phyloP scores from a whole-genome alignment of 2,113 vertebrate genomes.

The Cnemophilus loriae region DNA sequence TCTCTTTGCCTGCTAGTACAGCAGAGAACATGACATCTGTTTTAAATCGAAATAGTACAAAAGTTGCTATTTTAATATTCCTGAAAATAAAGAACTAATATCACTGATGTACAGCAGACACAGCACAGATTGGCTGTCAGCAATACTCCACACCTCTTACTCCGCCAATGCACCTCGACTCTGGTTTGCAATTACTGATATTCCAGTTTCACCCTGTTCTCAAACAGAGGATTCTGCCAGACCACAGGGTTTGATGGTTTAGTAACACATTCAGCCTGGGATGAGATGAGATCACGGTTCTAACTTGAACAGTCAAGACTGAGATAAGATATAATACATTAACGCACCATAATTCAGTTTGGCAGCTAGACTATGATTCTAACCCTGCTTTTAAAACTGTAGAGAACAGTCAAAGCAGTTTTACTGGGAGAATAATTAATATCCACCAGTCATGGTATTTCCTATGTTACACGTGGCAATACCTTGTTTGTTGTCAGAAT shows the following conservation, averaged over 20 bases:
- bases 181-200: background rate
- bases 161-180: background rate
- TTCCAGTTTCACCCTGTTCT: background rate
- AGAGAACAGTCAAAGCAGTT: background rate
- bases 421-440: background rate
- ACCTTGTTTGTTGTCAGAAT: background rate
- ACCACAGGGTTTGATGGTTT: background rate
- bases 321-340: background rate
- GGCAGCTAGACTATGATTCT: background rate
- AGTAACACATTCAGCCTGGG: background rate
- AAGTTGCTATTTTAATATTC: constrained; percentile 8
- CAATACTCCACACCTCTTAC: background rate
- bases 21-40: background rate
- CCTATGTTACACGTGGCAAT: background rate
- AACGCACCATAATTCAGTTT: background rate
- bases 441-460: background rate
- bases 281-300: background rate
- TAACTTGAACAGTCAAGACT: background rate
- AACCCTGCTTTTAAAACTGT: background rate
- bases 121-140: background rate
- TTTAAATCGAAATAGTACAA: background rate
- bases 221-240: background rate
- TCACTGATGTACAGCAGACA: background rate
- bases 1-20: background rate
- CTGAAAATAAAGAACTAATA: background rate